Base-by-base conservation (phyloP, 92 coral and sea anemone genomes). In the Palythoa heliodiscus region DNA sequence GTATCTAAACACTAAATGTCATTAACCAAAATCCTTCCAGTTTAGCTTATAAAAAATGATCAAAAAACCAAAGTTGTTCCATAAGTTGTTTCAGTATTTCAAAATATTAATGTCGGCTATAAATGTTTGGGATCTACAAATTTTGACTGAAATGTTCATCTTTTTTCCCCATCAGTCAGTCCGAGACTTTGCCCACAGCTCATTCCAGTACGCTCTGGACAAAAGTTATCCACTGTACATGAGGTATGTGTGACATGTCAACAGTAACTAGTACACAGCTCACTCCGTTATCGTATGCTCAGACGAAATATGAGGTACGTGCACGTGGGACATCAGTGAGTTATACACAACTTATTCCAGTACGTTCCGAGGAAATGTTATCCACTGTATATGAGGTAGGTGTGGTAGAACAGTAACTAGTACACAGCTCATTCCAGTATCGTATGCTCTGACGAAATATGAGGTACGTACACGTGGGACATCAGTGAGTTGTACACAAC, bases 111-210 rank as follows among this genome's bases (percentile, higher is more conserved):
- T 5, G 50, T 43, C 50, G 9, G 50, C 7, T 43, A 5, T 43
- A 7, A 43, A 43, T 5, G 9, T 43, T 43, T 43, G 6, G 50
- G 9, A 63, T 9, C 69, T 23, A 63, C 24, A n/a, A 19, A n/a
- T 23, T 63, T n/a, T 10, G 11, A 23, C 2, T 63, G 10, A 6
- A 25, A 23, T 14, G 23, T 35, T 22, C 4, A 4, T 72, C 38
- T 22, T 14, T 84, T 54, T 25, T 85, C 29, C 67, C 25, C 70
- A 43, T 83, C 61, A 96, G 99, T 96, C 99, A 47, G 92, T 96
- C 69, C 86, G 91, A 77, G 97, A 93, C 61, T 96, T 96, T 92
- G 99, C 99, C 22, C 98, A 94, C 91, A 96, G 98, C 72, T 96
- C 99, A 6, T 96, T 96, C 88, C 92, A 91, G 83, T 96, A 92